Evolutionary conservation across 2,888 invertebrate species (phyloP).

Genomic region (Digitonthophagus gazella): DNA sequence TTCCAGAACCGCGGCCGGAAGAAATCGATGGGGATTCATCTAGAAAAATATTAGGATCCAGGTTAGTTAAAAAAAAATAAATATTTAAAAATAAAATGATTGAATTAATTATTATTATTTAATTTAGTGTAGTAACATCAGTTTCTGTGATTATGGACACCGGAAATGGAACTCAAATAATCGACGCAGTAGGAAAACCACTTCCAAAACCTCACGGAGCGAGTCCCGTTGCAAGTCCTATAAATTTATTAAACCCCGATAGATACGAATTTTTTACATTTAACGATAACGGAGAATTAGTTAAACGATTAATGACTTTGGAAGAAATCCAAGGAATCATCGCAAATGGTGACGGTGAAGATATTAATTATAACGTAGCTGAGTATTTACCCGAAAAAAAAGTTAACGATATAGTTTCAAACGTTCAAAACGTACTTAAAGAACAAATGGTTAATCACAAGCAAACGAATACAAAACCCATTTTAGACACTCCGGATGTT

Average conservation of each 20-base stretch:
- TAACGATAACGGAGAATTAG: constrained; percentile 78
- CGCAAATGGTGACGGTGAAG: constrained; percentile 75
- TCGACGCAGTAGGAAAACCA: constrained; percentile 68
- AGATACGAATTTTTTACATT: constrained; percentile 86
- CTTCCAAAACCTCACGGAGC: constrained; percentile 63
- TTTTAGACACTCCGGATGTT: constrained; percentile 70
- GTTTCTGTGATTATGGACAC: constrained; percentile 62
- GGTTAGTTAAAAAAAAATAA: constrained; percentile 48
- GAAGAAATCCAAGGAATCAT: constrained; percentile 83
- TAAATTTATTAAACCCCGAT: constrained; percentile 75
- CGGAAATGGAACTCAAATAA: constrained; percentile 58
- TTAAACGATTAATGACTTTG: constrained; percentile 80
- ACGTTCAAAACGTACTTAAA: constrained; percentile 80
- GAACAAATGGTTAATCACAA: constrained; percentile 68
- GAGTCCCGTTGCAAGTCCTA: constrained; percentile 73
- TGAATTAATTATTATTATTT: not conserved
- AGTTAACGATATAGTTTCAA: constrained; percentile 77
- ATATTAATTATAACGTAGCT: constrained; percentile 53
- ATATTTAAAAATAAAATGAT: not conserved
- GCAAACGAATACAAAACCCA: constrained; percentile 49
- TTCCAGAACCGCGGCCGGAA: constrained; percentile 28
- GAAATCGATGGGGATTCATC: constrained; percentile 52
- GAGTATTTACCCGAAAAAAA: constrained; percentile 58
- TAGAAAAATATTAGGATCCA: constrained; percentile 61
- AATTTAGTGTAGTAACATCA: constrained; percentile 62